phyloP scores from a whole-genome alignment of 2,797 vertebrate species.

The Alca torda region DNA sequence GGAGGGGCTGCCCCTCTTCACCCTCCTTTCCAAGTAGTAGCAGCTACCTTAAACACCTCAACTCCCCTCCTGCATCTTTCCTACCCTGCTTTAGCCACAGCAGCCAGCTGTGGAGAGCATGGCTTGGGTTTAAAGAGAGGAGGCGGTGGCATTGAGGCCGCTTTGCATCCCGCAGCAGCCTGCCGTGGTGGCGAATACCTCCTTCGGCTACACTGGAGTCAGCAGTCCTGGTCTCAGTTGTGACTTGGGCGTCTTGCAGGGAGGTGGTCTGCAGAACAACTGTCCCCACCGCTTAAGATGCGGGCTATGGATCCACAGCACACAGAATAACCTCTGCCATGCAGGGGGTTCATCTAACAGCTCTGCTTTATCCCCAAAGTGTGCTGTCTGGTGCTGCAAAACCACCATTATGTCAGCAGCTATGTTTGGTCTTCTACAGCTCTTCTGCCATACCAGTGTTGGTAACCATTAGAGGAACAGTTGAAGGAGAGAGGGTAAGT shows the following conservation, averaged over 20 bases:
- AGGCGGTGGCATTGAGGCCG: not conserved
- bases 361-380: not conserved
- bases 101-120: not conserved
- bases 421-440: not conserved
- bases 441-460: not conserved
- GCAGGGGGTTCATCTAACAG: fast-evolving
- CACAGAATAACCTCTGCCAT: not conserved
- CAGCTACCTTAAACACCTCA: not conserved
- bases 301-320: fast-evolving
- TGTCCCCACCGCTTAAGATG: too few species aligned
- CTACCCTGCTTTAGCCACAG: not conserved
- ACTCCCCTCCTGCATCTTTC: not conserved
- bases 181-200: fast-evolving
- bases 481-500: not conserved
- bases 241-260: not conserved
- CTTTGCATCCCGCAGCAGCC: not conserved
- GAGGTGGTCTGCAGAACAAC: not conserved
- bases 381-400: not conserved
- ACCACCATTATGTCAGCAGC: not conserved
- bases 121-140: not conserved
- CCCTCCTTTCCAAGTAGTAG: not conserved
- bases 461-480: not conserved
- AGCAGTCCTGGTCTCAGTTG: not conserved
- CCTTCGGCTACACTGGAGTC: fast-evolving
- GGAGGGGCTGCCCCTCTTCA: not conserved